phyloP scores from a whole-genome alignment of 2,113 vertebrate genomes.

The Genyomyrus donnyi region DNA sequence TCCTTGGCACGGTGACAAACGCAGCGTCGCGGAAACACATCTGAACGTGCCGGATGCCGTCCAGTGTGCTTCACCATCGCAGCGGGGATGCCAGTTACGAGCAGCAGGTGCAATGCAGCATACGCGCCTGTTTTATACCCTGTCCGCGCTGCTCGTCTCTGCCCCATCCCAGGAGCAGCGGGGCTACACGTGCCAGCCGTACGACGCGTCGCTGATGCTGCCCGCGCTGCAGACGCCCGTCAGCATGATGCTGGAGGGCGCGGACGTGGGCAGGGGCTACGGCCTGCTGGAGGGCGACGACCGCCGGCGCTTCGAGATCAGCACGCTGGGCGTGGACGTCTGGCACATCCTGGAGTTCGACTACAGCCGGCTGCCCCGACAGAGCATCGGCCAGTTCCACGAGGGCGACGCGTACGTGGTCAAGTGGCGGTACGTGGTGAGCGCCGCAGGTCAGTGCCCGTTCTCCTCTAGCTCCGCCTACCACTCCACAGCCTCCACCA shows the following conservation, averaged over 20 bases:
- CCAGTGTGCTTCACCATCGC: not conserved
- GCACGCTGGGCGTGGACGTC: conserved; percentile 78
- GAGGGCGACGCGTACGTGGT: conserved; percentile 95
- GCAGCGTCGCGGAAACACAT: not conserved
- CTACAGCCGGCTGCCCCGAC: conserved; percentile 88
- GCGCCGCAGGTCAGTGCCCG: conserved; percentile 76
- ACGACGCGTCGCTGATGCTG: conserved; percentile 77
- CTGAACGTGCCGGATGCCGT: not conserved
- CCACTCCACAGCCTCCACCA: not conserved
- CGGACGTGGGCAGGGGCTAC: conserved; percentile 80
- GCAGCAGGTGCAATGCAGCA: not conserved
- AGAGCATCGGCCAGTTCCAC: conserved; percentile 97
- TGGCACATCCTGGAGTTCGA: conserved; percentile 98
- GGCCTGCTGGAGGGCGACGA: conserved; percentile 79
- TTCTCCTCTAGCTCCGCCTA: not conserved
- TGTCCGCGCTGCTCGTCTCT: not conserved
- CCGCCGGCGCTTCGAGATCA: conserved; percentile 76
- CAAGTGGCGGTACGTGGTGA: conserved; percentile 94
- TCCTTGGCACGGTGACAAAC: not conserved
- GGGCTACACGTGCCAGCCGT: conserved; percentile 64
- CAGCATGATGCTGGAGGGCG: conserved; percentile 74
- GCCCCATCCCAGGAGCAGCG: conserved; percentile 60
- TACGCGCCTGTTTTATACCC: no score
- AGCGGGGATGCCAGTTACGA: not conserved
- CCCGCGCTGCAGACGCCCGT: conserved; percentile 64